These are phyloP conservation scores for Romanogobio albipinnatus DNA, from an alignment of 2,113 vertebrate genomes.

Conservation along the genomic window DNA sequence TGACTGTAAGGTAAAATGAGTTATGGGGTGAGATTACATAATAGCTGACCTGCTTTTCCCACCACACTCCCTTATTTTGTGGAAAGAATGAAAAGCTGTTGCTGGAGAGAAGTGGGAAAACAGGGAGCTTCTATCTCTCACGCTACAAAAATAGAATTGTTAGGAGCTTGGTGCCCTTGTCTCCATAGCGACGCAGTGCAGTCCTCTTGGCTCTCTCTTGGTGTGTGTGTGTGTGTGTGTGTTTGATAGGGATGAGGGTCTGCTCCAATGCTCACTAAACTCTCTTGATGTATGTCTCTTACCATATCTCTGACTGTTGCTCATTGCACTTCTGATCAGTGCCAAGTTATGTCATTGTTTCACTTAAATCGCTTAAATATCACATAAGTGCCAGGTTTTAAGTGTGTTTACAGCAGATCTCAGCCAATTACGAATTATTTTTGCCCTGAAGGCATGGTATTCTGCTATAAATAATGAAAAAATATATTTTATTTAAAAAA, in stretches of 20 bases:
- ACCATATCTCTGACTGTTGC: constrained; percentile 1
- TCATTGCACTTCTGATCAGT: neutral
- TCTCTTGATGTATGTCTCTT: constrained; percentile 16
- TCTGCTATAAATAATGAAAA: neutral
- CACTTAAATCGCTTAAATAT: neutral
- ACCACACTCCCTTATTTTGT: constrained; percentile 58
- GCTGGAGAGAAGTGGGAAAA: constrained; percentile 68
- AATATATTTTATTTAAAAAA: too few relatives aligned
- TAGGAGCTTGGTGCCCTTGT: constrained; percentile 78
- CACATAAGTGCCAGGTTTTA: neutral
- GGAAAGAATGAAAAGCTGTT: constrained; percentile 67
- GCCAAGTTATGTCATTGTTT: neutral
- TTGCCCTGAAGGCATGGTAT: neutral
- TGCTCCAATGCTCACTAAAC: constrained; percentile 54
- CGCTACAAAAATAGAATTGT: constrained; percentile 81
- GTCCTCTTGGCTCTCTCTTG: constrained; percentile 71
- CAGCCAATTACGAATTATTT: neutral
- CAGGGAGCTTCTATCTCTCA: constrained; percentile 73
- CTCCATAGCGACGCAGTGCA: constrained; percentile 79
- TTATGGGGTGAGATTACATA: constrained; percentile 61
- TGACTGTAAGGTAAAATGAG: constrained; percentile 14
- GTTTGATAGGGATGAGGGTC: constrained; percentile 72
- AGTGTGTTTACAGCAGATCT: neutral
- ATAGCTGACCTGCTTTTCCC: constrained; percentile 59
- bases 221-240: constrained; percentile 13